Evolutionary conservation across 2,888 invertebrate species (phyloP).

Genomic region (Magallana nippona): DNA sequence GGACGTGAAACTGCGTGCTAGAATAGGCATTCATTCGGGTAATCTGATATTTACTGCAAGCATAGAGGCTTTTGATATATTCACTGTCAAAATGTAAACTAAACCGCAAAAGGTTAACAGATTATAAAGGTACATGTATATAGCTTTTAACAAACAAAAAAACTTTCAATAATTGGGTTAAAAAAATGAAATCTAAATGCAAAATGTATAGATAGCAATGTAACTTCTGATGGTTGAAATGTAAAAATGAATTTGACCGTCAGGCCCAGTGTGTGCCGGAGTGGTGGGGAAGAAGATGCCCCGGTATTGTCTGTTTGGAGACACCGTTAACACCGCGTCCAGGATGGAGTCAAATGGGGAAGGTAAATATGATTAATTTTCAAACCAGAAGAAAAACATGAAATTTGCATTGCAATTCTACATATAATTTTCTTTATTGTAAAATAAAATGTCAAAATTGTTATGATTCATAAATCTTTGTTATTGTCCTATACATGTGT

Average conservation of each 20-base stretch:
- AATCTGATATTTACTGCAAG: background rate
- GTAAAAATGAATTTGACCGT: background rate
- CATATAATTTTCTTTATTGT: no score
- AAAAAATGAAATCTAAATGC: no score
- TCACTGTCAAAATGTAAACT: no score
- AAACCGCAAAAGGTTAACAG: no score
- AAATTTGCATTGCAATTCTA: no score
- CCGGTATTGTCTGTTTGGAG: slow-evolving; percentile 42
- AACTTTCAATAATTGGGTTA: background rate
- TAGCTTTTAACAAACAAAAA: background rate
- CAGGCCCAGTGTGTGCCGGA: slow-evolving; percentile 43
- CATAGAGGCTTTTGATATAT: background rate
- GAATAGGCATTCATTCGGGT: slow-evolving; percentile 71
- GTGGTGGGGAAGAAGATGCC: slow-evolving; percentile 44
- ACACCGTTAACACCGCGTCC: slow-evolving; percentile 42
- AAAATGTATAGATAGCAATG: no score
- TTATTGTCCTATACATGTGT: no score
- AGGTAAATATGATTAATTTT: background rate
- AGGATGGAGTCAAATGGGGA: slow-evolving; percentile 44
- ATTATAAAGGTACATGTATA: background rate
- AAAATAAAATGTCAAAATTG: no score
- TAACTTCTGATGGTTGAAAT: no score
- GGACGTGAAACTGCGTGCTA: slow-evolving; percentile 55
- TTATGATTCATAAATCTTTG: no score
- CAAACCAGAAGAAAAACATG: no score